These are phyloP conservation scores for Scaptomyza polygonia DNA, from an alignment of 2,888 invertebrate genomes.

Conservation along the genomic window DNA sequence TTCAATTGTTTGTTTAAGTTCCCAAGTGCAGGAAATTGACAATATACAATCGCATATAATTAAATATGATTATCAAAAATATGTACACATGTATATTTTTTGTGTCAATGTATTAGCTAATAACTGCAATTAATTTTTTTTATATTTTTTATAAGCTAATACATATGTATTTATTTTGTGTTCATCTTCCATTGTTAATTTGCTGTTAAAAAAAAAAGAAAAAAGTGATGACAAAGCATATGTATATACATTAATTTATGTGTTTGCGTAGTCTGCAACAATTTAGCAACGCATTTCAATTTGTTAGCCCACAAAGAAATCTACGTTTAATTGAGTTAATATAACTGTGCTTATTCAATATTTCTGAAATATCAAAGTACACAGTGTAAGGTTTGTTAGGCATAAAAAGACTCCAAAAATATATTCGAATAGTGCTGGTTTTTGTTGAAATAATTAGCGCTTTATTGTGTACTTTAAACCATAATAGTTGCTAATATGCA, in stretches of 20 bases:
- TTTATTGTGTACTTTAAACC: background rate
- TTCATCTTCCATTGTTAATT: background rate
- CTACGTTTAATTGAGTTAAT: background rate
- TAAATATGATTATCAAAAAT: slow-evolving; percentile 17
- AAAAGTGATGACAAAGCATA: slow-evolving; percentile 1
- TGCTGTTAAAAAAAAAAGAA: background rate
- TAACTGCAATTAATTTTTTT: background rate
- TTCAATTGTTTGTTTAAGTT: slow-evolving; percentile 16
- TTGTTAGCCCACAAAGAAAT: no score
- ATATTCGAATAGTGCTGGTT: slow-evolving; percentile 3
- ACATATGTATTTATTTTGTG: background rate
- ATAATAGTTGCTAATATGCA: no score
- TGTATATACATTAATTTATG: background rate
- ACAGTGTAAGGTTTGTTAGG: background rate
- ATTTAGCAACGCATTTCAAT: slow-evolving; percentile 17
- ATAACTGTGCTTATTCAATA: background rate
- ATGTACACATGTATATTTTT: slow-evolving; percentile 6
- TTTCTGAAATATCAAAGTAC: background rate
- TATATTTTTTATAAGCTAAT: slow-evolving; percentile 1
- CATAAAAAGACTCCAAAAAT: background rate
- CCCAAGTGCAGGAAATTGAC: slow-evolving; percentile 28
- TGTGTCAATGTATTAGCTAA: background rate
- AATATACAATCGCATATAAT: slow-evolving; percentile 22
- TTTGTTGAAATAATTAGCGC: slow-evolving; percentile 31
- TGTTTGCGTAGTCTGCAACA: background rate